These are phyloP conservation scores for Columbina picui DNA, from an alignment of 2,113 vertebrate species.

Conservation along the genomic window DNA sequence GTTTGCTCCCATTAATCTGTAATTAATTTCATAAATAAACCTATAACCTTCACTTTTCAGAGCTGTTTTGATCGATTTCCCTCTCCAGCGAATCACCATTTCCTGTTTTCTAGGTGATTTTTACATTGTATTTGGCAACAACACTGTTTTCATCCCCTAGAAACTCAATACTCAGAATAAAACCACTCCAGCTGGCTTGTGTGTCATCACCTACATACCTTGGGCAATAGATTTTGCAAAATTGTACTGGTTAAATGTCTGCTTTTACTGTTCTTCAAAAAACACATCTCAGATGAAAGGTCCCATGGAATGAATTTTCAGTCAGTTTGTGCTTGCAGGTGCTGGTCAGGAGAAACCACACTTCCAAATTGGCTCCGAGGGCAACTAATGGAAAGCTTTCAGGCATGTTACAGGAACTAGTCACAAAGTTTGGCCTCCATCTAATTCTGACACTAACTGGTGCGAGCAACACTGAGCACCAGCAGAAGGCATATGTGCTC, in stretches of 20 bases:
- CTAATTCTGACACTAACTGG: neutral
- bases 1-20: neutral
- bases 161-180: constrained; percentile 37
- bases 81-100: neutral
- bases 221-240: neutral
- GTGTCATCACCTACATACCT: neutral
- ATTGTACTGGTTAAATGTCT: neutral
- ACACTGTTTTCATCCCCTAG: constrained; percentile 46
- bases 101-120: constrained; percentile 69
- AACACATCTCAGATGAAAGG: neutral
- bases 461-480: neutral
- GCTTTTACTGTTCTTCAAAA: neutral
- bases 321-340: neutral
- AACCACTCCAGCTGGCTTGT: constrained; percentile 6
- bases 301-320: neutral
- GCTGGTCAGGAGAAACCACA: neutral
- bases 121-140: constrained; percentile 60
- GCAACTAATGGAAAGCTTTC: neutral
- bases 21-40: neutral
- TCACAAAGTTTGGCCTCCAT: neutral
- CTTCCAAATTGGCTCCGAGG: neutral
- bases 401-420: neutral
- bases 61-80: neutral
- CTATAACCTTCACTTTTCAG: neutral
- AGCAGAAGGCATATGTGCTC: neutral